Evolutionary conservation across 2,888 invertebrate species (phyloP), one percentile per base, ranked within the genome.

Genomic region (Brachypalpus laphriformis): DNA sequence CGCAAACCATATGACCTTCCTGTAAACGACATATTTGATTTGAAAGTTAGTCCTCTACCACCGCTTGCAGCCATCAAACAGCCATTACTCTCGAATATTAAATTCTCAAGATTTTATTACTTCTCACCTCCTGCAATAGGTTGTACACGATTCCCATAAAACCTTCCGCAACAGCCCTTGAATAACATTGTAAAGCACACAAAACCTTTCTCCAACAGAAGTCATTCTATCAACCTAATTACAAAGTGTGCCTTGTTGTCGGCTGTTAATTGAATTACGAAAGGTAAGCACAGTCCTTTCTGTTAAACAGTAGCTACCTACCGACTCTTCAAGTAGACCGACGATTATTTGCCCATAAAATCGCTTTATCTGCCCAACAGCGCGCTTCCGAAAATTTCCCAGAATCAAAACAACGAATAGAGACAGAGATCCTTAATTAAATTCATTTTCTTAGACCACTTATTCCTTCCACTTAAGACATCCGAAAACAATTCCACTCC

Each of bases 401-500:
- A 40, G 40, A 40, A 40, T 40, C 40, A 40, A 14, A 40, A 14
- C 40, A 40, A 34, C 34, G 11, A 8, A 34, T n/a, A n/a, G n/a
- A n/a, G n/a, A 37, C 11, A 11, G 3, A 37, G 37, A 37, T 40
- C 40, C 40, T 59, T 70, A 61, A 70, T 61, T 61, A 42, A 70
- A 77, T 77, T 57, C 28, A 57, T 49, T 42, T 34, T 14, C 5
- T 51, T 45, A n/a, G 2, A 25, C 42, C 34, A 54, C 45, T 45
- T 59, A 61, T 59, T 68, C 51, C 6, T 18, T 25, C n/a, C 25
- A 45, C 31, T 70, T 16, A 77, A 70, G 42, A 54, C 40, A 61
- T 54, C 22, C 51, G 28, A 34, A 51, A 70, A 54, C 49, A 57
- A 61, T 76, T 49, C 28, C 51, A 18, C 51, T 40, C n/a, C 8